These are phyloP conservation scores for Eospalax fontanierii DNA, from an alignment of 2,797 vertebrate genomes.

Conservation along the genomic window DNA sequence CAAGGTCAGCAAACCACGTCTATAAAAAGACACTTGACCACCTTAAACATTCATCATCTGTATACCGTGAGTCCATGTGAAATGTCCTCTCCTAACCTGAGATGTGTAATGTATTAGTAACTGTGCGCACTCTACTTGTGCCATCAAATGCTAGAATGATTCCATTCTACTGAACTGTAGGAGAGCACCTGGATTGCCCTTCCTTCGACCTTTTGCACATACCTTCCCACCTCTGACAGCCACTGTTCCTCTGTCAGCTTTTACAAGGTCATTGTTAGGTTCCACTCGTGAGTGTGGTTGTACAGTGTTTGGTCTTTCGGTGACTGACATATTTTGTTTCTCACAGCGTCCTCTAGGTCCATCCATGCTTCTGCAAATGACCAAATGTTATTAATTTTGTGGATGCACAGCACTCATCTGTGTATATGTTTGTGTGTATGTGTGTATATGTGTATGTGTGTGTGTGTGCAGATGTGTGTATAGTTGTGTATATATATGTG, in stretches of 20 bases:
- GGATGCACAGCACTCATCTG: too few relatives aligned
- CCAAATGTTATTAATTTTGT: too few relatives aligned
- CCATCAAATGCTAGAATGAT: too few relatives aligned
- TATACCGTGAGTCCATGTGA: background rate
- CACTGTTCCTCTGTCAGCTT: background rate
- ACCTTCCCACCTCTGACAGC: background rate
- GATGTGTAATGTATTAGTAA: background rate
- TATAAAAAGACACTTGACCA: background rate
- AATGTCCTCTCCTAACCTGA: background rate
- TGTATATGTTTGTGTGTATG: too few relatives aligned
- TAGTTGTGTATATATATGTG: too few relatives aligned
- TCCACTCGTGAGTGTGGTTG: background rate
- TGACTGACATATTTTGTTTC: too few relatives aligned
- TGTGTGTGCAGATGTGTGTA: too few relatives aligned
- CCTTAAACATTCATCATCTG: background rate
- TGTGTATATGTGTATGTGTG: too few relatives aligned
- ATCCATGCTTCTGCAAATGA: too few relatives aligned
- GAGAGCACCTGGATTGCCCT: rapidly evolving
- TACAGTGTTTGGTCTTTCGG: background rate
- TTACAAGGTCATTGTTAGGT: background rate
- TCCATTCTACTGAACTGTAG: background rate
- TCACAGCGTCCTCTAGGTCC: too few relatives aligned
- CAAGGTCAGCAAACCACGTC: background rate
- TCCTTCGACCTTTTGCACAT: too few relatives aligned
- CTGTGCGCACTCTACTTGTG: too few relatives aligned